Base-by-base conservation (phyloP, 1,140 invertebrate species). In the Aphidius ervi region DNA sequence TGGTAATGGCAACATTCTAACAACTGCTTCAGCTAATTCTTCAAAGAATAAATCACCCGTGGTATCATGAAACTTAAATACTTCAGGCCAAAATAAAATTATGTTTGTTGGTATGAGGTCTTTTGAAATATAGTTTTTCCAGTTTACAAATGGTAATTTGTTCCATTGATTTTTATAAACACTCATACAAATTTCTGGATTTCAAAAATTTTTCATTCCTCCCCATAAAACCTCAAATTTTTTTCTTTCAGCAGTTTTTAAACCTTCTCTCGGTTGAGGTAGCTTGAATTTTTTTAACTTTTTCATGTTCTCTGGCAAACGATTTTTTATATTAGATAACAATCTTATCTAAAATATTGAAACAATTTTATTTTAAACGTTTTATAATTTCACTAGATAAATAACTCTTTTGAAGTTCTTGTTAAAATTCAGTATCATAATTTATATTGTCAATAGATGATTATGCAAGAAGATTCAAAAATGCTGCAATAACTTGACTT, bases 401-500 rank as follows among this genome's bases (percentile, higher is more conserved):
- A 20, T 43, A 3, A 10, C 8, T 23, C 5, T 9, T 31, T 10
- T 8, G 2, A 20, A 56, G 39, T 41, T 6, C 42, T 62, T 56
- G 10, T 31, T 43, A 49, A 23, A 50, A 57, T 23, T 57, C 54
- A 45, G 31, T 46, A 31, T 54, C 60, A 46, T 56, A 62, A 62
- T 62, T 46, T 6, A 62, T 46, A n/a, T 56, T 4, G 9, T 47
- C 37, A 8, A 43, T 23, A 1, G 40, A 8, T 40, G 57, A 53
- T 39, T 23, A 62, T 9, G 60, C 60, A 39, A 62, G 50, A 20
- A 57, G 16, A 42, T 62, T 62, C n/a, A 40, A 31, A 8, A 57
- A 31, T 2, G 41, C 55, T 3, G 50, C 47, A 9, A 49, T n/a
- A 9, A 61, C 42, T 9, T 61, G 6, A 20, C 47, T 55, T 47